Percentiles rank a stretch among this genome's conserved stretches.
Conservation (phyloP, 2,797 vertebrate species). For the Bradypodion pumilum region DNA sequence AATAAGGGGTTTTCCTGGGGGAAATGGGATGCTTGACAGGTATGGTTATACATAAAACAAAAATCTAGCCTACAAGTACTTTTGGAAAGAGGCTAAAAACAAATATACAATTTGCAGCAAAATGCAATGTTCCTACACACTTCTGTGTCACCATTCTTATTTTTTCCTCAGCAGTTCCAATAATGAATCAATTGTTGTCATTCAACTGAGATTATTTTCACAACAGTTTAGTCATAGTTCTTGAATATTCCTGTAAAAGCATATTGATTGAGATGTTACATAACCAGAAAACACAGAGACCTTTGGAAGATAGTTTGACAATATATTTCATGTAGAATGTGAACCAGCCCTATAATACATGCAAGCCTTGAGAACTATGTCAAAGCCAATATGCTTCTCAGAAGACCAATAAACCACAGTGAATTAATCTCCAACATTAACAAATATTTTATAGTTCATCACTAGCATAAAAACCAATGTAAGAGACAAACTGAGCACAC, state of each 20-base stretch:
- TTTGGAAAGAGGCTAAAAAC: background rate
- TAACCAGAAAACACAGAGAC: background rate
- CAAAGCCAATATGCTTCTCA: background rate
- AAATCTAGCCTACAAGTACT: background rate
- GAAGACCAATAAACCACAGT: background rate
- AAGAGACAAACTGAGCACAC: background rate
- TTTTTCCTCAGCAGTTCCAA: background rate
- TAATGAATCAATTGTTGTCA: background rate
- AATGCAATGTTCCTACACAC: background rate
- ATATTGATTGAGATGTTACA: background rate
- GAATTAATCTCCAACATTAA: background rate
- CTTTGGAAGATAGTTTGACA: background rate
- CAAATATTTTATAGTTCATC: background rate
- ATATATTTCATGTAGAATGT: background rate
- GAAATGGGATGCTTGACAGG: too few species aligned
- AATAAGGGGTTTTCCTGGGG: too few species aligned
- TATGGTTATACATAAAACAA: background rate
- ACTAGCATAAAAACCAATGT: background rate
- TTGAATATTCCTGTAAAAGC: background rate
- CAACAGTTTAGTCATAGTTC: background rate
- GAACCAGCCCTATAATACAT: background rate
- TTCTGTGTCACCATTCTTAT: background rate
- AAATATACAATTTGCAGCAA: background rate
- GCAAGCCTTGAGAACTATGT: background rate
- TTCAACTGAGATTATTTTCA: slow-evolving; percentile 5